A percentile compares a stretch with the other conserved stretches of the same genome.
These are phyloP conservation scores for Furnarius figulus DNA, from an alignment of 2,113 vertebrate genomes.

Conservation along the genomic window DNA sequence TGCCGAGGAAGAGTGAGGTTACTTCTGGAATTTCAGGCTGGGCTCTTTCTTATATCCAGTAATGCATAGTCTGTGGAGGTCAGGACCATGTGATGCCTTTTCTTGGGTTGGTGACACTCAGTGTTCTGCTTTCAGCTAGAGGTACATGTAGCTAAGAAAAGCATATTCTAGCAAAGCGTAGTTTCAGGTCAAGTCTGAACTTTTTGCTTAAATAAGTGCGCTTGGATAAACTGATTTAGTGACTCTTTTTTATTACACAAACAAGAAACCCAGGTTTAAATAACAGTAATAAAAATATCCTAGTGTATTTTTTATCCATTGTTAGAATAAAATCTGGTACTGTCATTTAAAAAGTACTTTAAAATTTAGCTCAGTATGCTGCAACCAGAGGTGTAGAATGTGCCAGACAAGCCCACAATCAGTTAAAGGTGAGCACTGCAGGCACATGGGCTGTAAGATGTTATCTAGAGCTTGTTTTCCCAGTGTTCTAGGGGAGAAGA, in stretches of 20 bases:
- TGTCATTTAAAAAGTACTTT: neutral
- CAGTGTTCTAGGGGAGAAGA: neutral
- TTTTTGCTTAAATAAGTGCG: neutral
- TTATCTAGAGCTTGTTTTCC: neutral
- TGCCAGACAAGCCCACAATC: fast-evolving
- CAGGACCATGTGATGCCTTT: neutral
- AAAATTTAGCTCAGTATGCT: neutral
- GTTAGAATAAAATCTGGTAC: neutral
- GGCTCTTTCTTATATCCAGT: neutral
- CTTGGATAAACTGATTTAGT: neutral
- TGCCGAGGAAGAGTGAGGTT: neutral
- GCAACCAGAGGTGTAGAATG: neutral
- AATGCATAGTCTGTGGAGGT: neutral
- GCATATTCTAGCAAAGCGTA: neutral
- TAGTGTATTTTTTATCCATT: neutral
- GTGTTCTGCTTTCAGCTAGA: neutral
- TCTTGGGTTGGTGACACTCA: neutral
- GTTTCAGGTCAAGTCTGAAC: neutral
- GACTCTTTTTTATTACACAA: neutral
- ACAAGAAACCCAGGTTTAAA: neutral
- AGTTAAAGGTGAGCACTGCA: neutral
- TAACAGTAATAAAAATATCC: neutral
- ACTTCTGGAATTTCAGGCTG: neutral
- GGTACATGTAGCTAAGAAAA: fast-evolving
- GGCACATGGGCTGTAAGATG: neutral